Evolutionary conservation across 2,113 vertebrate genomes (phyloP).

Genomic region (Ictalurus furcatus): DNA sequence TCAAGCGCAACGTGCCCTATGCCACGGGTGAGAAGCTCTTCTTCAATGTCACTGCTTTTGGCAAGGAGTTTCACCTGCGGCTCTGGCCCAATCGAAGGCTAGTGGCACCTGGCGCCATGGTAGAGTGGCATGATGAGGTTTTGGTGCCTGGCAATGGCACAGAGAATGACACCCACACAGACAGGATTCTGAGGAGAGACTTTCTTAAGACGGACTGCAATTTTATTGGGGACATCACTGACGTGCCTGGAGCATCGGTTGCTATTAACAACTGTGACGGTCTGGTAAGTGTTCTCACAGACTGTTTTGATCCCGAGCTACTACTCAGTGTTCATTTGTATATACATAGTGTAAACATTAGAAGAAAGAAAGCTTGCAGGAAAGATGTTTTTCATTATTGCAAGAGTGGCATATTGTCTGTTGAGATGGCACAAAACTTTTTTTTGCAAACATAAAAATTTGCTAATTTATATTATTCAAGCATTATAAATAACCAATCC

Average conservation of each 20-base stretch:
- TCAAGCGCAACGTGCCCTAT: constrained; percentile 70
- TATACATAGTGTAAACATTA: not conserved
- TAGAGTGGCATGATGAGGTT: constrained; percentile 86
- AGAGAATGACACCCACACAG: constrained; percentile 31
- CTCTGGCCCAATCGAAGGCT: constrained; percentile 81
- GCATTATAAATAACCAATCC: not conserved
- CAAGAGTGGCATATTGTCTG: not conserved
- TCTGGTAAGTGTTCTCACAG: constrained; percentile 82
- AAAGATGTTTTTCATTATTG: not conserved
- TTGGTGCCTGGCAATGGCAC: constrained; percentile 18
- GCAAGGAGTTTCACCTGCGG: constrained; percentile 89
- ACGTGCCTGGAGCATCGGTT: constrained; percentile 86
- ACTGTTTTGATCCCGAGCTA: not conserved
- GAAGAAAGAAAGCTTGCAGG: not conserved
- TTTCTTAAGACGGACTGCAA: constrained; percentile 87
- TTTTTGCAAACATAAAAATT: not conserved
- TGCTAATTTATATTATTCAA: not conserved
- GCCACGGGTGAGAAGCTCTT: constrained; percentile 71
- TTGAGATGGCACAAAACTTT: not conserved
- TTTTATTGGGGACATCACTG: constrained; percentile 91
- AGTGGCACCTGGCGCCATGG: constrained; percentile 83
- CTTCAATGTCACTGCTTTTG: constrained; percentile 92
- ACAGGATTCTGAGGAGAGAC: constrained; percentile 78
- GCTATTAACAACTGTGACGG: constrained; percentile 98
- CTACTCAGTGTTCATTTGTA: not conserved